Percentiles rank a stretch among this genome's conserved stretches.
These are phyloP conservation scores for Mirza zaza DNA, from an alignment of 2,113 vertebrate species.

Conservation along the genomic window DNA sequence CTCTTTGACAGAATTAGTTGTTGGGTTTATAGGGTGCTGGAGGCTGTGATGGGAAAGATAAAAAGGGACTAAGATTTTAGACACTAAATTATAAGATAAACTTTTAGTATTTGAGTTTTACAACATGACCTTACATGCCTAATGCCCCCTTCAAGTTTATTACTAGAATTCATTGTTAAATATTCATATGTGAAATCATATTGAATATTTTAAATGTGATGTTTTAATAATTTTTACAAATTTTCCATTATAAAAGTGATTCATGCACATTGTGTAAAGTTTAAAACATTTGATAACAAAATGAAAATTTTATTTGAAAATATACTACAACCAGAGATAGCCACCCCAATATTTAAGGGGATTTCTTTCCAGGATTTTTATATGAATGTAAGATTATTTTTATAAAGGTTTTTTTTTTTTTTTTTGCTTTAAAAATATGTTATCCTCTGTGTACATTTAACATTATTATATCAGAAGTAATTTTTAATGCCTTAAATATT, in stretches of 20 bases:
- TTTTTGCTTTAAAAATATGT: constrained; percentile 10
- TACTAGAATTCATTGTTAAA: constrained; percentile 25
- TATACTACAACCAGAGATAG: neutral
- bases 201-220: constrained; percentile 31
- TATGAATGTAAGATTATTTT: neutral
- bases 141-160: neutral
- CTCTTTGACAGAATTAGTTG: neutral
- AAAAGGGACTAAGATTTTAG: neutral
- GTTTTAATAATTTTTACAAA: constrained; percentile 16
- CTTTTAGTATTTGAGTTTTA: neutral
- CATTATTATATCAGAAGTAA: neutral
- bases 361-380: neutral
- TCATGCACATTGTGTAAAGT: neutral
- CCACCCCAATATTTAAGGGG: neutral
- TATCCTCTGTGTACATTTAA: neutral
- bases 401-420: neutral
- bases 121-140: neutral
- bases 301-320: neutral
- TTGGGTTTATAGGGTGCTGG: neutral
- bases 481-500: constrained; percentile 7
- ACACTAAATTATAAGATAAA: neutral
- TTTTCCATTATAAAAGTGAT: constrained; percentile 10
- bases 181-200: constrained; percentile 16
- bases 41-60: neutral
- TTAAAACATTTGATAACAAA: neutral